A percentile compares a stretch with the other conserved stretches of the same genome.
phyloP scores from a whole-genome alignment of 2,888 invertebrate genomes.

The Eupithecia tripunctaria region DNA sequence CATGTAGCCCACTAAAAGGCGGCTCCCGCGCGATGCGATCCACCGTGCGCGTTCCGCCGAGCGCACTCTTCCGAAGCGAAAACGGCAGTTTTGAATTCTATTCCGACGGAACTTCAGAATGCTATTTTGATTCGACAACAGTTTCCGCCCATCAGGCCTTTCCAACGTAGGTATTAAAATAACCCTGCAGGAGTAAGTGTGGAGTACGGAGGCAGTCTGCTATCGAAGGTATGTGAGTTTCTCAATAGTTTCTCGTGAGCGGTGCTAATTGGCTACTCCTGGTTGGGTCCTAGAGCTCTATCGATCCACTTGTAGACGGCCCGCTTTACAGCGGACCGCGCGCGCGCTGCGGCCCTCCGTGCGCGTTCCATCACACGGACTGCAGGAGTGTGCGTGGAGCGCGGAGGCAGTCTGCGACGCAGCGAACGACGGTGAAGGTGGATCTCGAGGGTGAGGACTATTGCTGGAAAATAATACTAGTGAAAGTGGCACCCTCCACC shows the following conservation, averaged over 20 bases:
- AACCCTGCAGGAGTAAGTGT: conserved; percentile 45
- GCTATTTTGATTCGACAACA: too few species aligned
- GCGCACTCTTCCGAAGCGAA: too few species aligned
- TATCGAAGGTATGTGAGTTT: conserved; percentile 60
- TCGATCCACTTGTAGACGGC: conserved; percentile 56
- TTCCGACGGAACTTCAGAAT: too few species aligned
- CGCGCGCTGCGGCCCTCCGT: conserved; percentile 43
- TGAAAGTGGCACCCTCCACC: too few species aligned
- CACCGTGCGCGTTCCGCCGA: conserved; percentile 46
- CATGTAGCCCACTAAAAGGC: conserved; percentile 43
- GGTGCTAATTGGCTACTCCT: not conserved
- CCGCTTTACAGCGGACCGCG: conserved; percentile 44
- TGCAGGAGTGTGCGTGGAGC: conserved; percentile 44
- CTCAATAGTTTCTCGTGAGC: conserved; percentile 51
- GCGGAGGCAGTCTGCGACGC: conserved; percentile 37
- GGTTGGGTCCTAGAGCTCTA: conserved; percentile 61
- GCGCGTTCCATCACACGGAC: conserved; percentile 46
- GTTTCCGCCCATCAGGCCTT: too few species aligned
- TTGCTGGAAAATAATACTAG: conserved; percentile 47
- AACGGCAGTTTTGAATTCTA: too few species aligned
- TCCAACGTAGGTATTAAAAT: too few species aligned
- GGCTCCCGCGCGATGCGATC: conserved; percentile 45
- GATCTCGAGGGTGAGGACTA: conserved; percentile 63
- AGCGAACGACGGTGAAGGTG: conserved; percentile 62
- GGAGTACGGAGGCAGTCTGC: conserved; percentile 37